Evolutionary conservation across 2,113 vertebrate genomes (phyloP).

Genomic region (Eurystomus gularis): DNA sequence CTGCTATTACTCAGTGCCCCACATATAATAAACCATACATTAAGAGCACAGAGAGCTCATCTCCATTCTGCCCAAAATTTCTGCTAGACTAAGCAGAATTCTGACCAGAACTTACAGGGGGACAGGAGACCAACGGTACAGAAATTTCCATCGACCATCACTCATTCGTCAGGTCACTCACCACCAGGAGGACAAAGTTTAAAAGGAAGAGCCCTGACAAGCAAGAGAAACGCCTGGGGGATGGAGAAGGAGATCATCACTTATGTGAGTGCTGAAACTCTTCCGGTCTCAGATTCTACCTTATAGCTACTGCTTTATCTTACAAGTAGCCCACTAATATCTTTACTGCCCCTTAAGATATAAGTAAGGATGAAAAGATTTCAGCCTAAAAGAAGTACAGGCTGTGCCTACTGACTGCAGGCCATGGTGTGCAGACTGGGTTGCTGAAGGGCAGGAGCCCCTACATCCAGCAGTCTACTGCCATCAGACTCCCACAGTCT

Average conservation of each 20-base stretch:
- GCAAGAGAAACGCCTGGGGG: neutral
- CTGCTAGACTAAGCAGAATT: neutral
- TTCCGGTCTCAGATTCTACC: neutral
- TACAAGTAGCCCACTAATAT: neutral
- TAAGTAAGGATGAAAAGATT: neutral
- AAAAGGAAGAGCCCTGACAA: neutral
- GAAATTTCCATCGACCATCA: neutral
- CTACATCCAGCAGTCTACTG: neutral
- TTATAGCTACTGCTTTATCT: neutral
- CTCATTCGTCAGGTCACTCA: neutral
- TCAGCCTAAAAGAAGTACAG: neutral
- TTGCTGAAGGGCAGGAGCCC: neutral
- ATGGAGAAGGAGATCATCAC: neutral
- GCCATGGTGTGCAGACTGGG: rapidly evolving
- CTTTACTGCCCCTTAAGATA: neutral
- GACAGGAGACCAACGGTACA: neutral
- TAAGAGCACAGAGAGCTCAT: neutral
- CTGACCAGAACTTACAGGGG: neutral
- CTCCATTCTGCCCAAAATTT: neutral
- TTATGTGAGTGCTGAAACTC: neutral
- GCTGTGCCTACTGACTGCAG: neutral
- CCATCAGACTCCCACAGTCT: neutral
- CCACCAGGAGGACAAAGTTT: neutral
- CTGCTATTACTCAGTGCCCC: neutral
- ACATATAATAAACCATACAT: neutral